Conservation (phyloP, 2,113 vertebrate species). For the Aphyosemion australe region DNA sequence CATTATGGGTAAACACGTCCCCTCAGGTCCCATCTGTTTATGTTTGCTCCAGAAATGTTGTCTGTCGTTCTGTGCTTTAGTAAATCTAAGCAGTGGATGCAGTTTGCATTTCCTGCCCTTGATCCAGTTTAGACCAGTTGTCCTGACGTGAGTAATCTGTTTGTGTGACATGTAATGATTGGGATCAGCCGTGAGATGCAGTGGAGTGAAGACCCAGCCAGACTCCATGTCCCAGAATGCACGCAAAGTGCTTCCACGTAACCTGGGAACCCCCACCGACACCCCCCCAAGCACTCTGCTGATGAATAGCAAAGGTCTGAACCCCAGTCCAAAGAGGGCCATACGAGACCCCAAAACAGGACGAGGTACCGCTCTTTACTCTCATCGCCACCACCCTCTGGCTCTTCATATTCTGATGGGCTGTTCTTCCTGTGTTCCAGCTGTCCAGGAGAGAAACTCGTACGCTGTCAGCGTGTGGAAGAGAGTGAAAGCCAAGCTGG, state of each 20-base stretch:
- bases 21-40: too few species aligned
- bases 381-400: neutral
- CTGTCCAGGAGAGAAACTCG: constrained; percentile 98
- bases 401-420: too few species aligned
- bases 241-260: constrained; percentile 90
- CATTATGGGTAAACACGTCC: too few species aligned
- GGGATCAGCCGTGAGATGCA: constrained; percentile 89
- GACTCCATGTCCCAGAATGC: constrained; percentile 98
- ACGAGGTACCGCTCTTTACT: constrained; percentile 83
- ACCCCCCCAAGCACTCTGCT: constrained; percentile 89
- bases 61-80: too few species aligned
- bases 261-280: constrained; percentile 92
- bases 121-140: too few species aligned
- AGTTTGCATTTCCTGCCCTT: too few species aligned
- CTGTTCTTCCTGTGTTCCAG: constrained; percentile 60
- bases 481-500: constrained; percentile 97
- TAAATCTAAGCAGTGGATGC: too few species aligned
- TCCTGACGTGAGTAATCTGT: neutral
- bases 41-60: too few species aligned
- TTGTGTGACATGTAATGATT: neutral
- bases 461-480: constrained; percentile 99
- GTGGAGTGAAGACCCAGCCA: constrained; percentile 92
- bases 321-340: constrained; percentile 96
- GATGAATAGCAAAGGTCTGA: constrained; percentile 87
- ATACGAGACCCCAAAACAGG: constrained; percentile 97